Evolutionary conservation across 1,140 invertebrate genomes (phyloP).

Genomic region (Galleria mellonella): DNA sequence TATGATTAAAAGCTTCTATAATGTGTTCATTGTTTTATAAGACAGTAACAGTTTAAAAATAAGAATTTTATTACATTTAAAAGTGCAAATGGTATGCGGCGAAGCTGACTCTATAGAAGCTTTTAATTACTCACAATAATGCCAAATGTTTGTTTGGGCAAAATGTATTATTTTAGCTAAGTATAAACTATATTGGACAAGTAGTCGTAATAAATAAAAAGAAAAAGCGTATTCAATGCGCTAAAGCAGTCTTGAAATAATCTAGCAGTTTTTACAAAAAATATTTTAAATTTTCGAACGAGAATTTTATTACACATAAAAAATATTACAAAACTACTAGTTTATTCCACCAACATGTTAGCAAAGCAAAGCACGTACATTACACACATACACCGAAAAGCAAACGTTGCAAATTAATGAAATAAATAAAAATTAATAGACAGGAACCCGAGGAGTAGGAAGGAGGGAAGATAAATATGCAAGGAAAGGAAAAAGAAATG

Average conservation of each 20-base stretch:
- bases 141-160: neutral
- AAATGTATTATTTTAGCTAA: neutral
- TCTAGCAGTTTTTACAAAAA: neutral
- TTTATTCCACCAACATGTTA: conserved; percentile 8
- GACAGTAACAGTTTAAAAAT: too few species aligned
- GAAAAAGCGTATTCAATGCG: neutral
- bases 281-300: too few species aligned
- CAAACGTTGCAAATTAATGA: conserved; percentile 40
- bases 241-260: neutral
- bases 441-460: conserved; percentile 37
- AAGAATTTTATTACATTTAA: neutral
- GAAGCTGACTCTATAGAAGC: conserved; percentile 37
- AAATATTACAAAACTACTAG: too few species aligned
- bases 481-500: conserved; percentile 43
- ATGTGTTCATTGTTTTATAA: too few species aligned
- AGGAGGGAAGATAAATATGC: conserved; percentile 40
- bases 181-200: neutral
- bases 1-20: conserved; percentile 2
- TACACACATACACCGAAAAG: conserved; percentile 27
- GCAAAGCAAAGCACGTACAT: conserved; percentile 36
- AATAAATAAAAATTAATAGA: conserved; percentile 49
- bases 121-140: conserved; percentile 10
- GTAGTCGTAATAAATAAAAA: neutral
- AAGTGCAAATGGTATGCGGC: conserved; percentile 9
- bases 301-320: too few species aligned